Percentiles rank a stretch among this genome's conserved stretches.
These are phyloP conservation scores for Tamias sibiricus DNA, from an alignment of 2,113 vertebrate species.

Conservation along the genomic window DNA sequence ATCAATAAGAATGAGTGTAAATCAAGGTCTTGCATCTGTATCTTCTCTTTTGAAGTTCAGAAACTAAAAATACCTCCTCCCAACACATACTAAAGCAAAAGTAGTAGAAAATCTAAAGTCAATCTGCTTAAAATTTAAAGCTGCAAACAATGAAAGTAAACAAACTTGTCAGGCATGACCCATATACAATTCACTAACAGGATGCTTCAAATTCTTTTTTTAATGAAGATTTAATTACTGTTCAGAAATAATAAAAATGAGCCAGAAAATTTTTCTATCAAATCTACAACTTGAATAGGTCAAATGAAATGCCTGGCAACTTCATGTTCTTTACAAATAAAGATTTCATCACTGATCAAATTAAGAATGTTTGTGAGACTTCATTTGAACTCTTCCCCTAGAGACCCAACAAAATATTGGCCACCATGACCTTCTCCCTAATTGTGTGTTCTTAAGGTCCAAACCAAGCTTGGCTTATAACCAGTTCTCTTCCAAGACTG, in stretches of 20 bases:
- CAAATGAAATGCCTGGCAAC: slow-evolving; percentile 40
- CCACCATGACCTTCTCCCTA: not conserved
- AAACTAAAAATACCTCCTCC: not conserved
- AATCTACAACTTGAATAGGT: slow-evolving; percentile 9
- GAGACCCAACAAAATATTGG: not conserved
- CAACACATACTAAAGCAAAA: too few species aligned
- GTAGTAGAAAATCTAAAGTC: not conserved
- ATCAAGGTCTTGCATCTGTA: not conserved
- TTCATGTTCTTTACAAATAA: slow-evolving; percentile 46
- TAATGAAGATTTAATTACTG: slow-evolving; percentile 66
- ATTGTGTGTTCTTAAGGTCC: not conserved
- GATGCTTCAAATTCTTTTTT: slow-evolving; percentile 56
- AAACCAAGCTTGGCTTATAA: not conserved
- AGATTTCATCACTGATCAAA: slow-evolving; percentile 28
- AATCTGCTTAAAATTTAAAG: slow-evolving; percentile 44
- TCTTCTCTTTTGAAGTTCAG: not conserved
- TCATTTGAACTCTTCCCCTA: not conserved
- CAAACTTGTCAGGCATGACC: not conserved
- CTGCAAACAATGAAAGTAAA: slow-evolving; percentile 58
- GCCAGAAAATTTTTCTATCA: slow-evolving; percentile 54
- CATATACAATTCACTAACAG: slow-evolving; percentile 58
- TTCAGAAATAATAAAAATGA: slow-evolving; percentile 44
- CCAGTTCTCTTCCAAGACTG: not conserved
- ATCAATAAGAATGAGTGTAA: not conserved
- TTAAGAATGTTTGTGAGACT: not conserved